Conservation (phyloP, 2,113 vertebrate species). For the Prochilodus magdalenae region DNA sequence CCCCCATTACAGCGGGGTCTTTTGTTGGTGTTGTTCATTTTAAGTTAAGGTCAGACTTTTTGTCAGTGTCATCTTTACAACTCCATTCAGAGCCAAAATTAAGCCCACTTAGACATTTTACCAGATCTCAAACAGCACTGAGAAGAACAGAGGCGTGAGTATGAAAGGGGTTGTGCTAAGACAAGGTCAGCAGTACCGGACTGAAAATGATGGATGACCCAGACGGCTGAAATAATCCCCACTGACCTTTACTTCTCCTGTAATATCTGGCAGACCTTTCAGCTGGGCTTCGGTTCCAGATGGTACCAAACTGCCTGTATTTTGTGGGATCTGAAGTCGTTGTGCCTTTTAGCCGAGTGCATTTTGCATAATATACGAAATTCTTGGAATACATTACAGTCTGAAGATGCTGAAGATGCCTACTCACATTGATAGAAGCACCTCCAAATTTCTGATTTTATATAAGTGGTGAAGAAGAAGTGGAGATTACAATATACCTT, state of each 20-base stretch:
- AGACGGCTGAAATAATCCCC: background rate
- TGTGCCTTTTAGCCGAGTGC: background rate
- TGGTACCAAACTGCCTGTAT: background rate
- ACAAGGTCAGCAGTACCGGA: background rate
- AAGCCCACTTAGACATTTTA: background rate
- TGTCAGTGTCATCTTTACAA: slow-evolving; percentile 1
- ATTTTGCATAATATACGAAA: background rate
- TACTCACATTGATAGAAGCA: background rate
- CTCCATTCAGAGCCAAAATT: background rate
- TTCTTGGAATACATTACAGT: background rate
- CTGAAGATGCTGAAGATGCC: background rate
- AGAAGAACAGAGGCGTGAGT: background rate
- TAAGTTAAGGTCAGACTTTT: background rate
- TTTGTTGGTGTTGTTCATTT: background rate
- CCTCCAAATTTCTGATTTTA: background rate
- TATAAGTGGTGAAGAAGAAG: too few relatives aligned
- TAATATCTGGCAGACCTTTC: background rate
- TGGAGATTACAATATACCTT: too few relatives aligned
- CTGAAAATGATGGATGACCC: background rate
- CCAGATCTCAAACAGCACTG: slow-evolving; percentile 2
- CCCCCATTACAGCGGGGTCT: background rate
- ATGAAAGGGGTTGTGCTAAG: background rate
- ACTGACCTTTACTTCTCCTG: background rate
- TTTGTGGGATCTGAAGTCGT: background rate
- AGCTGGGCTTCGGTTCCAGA: background rate